These are phyloP conservation scores for Pachypsylla venusta DNA, from an alignment of 1,140 invertebrate genomes.

Conservation along the genomic window DNA sequence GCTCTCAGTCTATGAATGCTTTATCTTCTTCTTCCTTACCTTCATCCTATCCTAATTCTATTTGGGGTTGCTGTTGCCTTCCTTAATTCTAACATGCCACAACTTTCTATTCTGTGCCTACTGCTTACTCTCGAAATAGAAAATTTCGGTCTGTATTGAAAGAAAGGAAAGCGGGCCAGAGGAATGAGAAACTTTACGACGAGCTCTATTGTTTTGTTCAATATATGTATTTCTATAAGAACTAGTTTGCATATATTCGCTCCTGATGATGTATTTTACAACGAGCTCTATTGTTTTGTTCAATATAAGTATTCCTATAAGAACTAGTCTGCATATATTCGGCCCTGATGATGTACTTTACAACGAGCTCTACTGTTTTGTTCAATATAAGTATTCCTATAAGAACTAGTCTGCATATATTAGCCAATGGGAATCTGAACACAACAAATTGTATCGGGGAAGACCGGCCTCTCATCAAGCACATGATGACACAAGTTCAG, in stretches of 20 bases:
- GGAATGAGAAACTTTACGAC: no score
- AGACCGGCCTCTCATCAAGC: slow-evolving; percentile 17
- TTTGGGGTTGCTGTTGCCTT: no score
- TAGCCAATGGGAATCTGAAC: slow-evolving; percentile 67
- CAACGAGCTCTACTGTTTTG: slow-evolving; percentile 19
- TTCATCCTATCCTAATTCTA: no score
- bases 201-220: slow-evolving; percentile 18
- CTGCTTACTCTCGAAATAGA: no score
- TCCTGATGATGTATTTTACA: not conserved
- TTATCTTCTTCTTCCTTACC: no score
- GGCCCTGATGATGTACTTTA: no score
- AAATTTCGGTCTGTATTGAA: no score
- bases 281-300: slow-evolving; percentile 18
- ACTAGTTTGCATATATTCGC: not conserved
- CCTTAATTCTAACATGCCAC: no score
- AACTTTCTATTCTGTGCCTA: no score
- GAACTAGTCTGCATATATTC: not conserved
- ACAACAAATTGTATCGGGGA: slow-evolving; percentile 47
- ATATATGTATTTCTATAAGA: not conserved
- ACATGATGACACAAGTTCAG: not conserved
- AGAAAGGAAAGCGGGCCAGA: no score
- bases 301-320: not conserved
- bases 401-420: slow-evolving; percentile 71
- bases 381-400: slow-evolving; percentile 29
- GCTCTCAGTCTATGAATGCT: no score